Conservation (phyloP, 1,140 invertebrate genomes). For the Trypoxylus dichotomus region DNA sequence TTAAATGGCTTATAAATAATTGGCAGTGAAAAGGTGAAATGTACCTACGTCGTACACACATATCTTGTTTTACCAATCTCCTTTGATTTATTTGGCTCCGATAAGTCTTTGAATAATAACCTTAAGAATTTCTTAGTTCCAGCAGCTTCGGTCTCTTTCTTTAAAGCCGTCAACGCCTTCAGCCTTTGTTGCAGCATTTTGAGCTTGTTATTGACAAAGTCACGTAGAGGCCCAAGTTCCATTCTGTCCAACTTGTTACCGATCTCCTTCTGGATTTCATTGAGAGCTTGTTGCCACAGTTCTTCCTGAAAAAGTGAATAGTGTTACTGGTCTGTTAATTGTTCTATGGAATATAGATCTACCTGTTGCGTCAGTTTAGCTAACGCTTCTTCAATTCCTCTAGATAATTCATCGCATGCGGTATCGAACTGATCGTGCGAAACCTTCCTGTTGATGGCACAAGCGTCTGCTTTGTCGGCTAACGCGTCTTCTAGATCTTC, state of each 20-base stretch:
- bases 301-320: conserved; percentile 55
- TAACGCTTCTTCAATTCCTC: conserved; percentile 64
- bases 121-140: conserved; percentile 58
- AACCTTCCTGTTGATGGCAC: conserved; percentile 67
- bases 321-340: no score
- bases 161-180: conserved; percentile 58
- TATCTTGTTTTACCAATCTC: no score
- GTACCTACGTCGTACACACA: no score
- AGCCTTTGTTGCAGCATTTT: conserved; percentile 65
- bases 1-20: no score
- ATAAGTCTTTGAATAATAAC: conserved; percentile 28
- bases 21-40: no score
- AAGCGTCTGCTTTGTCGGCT: conserved; percentile 70
- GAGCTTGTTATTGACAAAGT: conserved; percentile 66
- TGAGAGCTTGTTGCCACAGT: conserved; percentile 64
- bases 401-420: conserved; percentile 64
- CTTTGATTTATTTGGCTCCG: no score
- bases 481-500: conserved; percentile 68
- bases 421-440: conserved; percentile 70
- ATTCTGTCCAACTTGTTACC: conserved; percentile 68
- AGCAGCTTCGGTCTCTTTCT: conserved; percentile 68
- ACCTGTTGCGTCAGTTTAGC: conserved; percentile 65
- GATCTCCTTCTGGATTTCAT: conserved; percentile 67
- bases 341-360: conserved; percentile 2
- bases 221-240: conserved; percentile 66